Evolutionary conservation across 2,888 invertebrate genomes (phyloP).

Genomic region (Volucella inanis): DNA sequence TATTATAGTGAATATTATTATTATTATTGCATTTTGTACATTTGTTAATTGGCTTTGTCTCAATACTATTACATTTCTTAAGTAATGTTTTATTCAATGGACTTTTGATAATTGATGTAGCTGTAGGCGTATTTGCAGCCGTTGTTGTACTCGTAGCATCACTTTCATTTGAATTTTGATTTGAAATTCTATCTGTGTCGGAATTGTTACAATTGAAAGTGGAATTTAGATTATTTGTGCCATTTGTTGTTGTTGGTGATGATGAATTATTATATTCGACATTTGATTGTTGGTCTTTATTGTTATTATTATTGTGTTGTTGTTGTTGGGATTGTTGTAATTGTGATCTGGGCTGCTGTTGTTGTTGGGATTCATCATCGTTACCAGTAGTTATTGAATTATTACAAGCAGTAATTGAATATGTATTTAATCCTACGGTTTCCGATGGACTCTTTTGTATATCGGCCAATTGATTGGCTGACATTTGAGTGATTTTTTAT

Average conservation of each 20-base stretch:
- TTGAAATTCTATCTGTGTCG: conserved; percentile 17
- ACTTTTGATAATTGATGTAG: conserved; percentile 78
- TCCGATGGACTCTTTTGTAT: conserved; percentile 72
- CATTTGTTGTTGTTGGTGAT: conserved; percentile 50
- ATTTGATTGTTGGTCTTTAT: conserved; percentile 58
- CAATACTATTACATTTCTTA: conserved; percentile 78
- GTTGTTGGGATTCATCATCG: conserved; percentile 59
- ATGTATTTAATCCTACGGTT: conserved; percentile 66
- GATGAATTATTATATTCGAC: conserved; percentile 40
- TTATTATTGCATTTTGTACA: conserved; percentile 82
- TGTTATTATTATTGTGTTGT: conserved; percentile 23
- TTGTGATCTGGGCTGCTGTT: conserved; percentile 61
- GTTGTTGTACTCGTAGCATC: conserved; percentile 13
- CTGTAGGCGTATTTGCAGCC: conserved; percentile 51
- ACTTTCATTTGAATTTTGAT: conserved; percentile 45
- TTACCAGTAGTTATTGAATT: conserved; percentile 60
- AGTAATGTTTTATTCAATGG: conserved; percentile 79
- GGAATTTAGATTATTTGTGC: conserved; percentile 53
- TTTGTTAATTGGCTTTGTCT: conserved; percentile 75
- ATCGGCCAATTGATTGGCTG: conserved; percentile 75
- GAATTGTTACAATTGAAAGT: conserved; percentile 47
- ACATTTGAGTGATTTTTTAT: conserved; percentile 67
- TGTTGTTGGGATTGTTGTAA: conserved; percentile 62
- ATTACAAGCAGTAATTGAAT: conserved; percentile 66
- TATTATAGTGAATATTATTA: conserved; percentile 82